Evolutionary conservation across 2,113 vertebrate genomes (phyloP).

Genomic region (Cygnus buccinator): DNA sequence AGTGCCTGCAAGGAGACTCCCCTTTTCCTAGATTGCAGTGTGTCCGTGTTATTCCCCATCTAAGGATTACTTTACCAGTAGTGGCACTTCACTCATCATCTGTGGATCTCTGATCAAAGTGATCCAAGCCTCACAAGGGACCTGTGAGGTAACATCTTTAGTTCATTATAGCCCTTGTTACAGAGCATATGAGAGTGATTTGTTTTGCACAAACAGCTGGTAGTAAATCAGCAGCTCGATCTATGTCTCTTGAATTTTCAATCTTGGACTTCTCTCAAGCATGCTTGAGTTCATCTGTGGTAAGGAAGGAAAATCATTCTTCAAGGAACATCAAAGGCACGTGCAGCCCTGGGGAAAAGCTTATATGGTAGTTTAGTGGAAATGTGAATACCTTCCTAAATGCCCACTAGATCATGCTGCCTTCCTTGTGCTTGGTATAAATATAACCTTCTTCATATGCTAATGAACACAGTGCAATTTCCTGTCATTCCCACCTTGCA

Average conservation of each 20-base stretch:
- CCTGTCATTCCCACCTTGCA: conserved; percentile 36
- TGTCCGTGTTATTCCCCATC: not conserved
- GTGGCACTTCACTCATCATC: not conserved
- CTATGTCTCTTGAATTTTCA: conserved; percentile 39
- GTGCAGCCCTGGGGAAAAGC: not conserved
- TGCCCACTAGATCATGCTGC: not conserved
- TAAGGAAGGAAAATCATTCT: not conserved
- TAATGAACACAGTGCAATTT: conserved; percentile 37
- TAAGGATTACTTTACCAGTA: not conserved
- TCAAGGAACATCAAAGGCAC: not conserved
- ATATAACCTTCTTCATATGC: conserved; percentile 54
- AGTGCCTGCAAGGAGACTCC: not conserved
- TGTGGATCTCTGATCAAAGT: not conserved
- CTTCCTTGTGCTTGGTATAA: conserved; percentile 28
- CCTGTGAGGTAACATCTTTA: not conserved
- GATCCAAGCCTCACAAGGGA: not conserved
- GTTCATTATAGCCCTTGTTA: not conserved
- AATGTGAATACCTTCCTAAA: conserved; percentile 8
- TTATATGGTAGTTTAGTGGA: not conserved
- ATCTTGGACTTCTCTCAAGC: conserved; percentile 35
- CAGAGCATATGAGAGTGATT: conserved; percentile 7
- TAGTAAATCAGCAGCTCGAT: not conserved
- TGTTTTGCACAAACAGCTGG: conserved; percentile 29
- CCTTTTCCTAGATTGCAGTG: not conserved
- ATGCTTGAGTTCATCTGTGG: not conserved